Evolutionary conservation across 2,113 vertebrate species (phyloP), one percentile per base, ranked within the genome.

Genomic region (Nothobranchius kuhntae): DNA sequence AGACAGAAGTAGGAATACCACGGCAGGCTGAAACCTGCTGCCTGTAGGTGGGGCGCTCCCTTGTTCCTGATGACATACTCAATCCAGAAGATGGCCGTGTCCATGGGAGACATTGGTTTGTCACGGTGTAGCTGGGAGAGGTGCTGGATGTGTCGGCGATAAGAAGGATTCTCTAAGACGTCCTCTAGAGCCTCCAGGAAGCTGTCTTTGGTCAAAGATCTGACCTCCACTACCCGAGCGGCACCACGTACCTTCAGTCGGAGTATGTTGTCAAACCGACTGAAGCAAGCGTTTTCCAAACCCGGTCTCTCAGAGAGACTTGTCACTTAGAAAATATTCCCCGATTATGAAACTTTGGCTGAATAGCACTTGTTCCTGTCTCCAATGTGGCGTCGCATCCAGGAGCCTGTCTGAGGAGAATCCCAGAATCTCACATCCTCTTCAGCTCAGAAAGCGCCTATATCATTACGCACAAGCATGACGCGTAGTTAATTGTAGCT

Each of bases 21-120:
- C 14, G 92, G 84, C 9, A 93, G 72, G 15, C 30, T 35, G 15
- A 77, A 87, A 0, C 58, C 86, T 53, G 56, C 81, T 0, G 91
- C 58, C 1, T 62, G 75, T 21, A 94, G 75, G 74, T 93, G 91
- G 4, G 65, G 50, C 0, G 92, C 91, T 45, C 92, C 92, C 78
- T 87, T 86, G 70, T 93, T 88, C 47, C 91, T 88, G 9, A 91
- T 87, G 48, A 92, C 91, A 1, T 87, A 93, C 74, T 94, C 93
- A 21, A 90, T 93, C 92, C 93, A 94, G 77, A 92, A 94, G 44
- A 89, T 71, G 26, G 92, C 92, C 0, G 73, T 86, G 48, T 93
- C 89, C 53, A 92, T 72, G 0, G 91, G 89, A 38, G 89, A 53
- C 50, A 87, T 3, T 1, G 84, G 90, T 0, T n/a, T 56, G 62